Evolutionary conservation across 2,113 vertebrate genomes (phyloP), one percentile per base, ranked within the genome.

Genomic region (Actenoides hombroni): DNA sequence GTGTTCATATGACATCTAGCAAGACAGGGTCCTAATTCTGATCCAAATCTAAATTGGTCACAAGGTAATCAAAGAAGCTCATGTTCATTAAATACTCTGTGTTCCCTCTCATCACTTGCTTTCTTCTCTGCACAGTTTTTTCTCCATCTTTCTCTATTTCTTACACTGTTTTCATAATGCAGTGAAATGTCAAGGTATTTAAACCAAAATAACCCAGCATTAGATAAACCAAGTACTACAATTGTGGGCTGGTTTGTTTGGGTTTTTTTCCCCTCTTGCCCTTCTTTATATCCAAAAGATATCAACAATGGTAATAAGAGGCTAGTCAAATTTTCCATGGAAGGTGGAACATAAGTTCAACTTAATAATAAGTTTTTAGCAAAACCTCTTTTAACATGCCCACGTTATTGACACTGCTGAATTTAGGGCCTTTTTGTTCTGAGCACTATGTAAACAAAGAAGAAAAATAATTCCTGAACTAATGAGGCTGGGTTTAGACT

Each of bases 101-200:
- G 9, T 37, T 88, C 24, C 42, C 25, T 79, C 24, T 74, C 28
- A 49, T 46, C 1, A 3, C 24, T 78, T 78, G 7, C 71, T 90
- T 84, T 78, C 31, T 65, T 83, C 69, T 71, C 69, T 71, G 64
- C 20, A 11, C 42, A 37, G 7, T n/a, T 82, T 86, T 78, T 81
- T 35, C 16, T 70, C 20, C 9, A 54, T 44, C 25, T 88, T 85
- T 77, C 35, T 86, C 21, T 33, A 1, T 83, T 96, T 91, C 33
- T 77, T 90, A 82, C 20, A 29, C 18, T n/a, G 17, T 71, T 29
- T 86, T 90, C 24, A 14, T 60, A 64, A 79, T 64, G 18, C 85
- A 86, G 13, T 86, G 82, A 90, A 92, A 86, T 83, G 11, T 89
- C 76, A 94, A 95, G 18, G 48, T 92, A 70, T 82, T 95, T 73